Evolutionary conservation across 1,140 invertebrate species (phyloP).

Genomic region (Heliconius melpomene): DNA sequence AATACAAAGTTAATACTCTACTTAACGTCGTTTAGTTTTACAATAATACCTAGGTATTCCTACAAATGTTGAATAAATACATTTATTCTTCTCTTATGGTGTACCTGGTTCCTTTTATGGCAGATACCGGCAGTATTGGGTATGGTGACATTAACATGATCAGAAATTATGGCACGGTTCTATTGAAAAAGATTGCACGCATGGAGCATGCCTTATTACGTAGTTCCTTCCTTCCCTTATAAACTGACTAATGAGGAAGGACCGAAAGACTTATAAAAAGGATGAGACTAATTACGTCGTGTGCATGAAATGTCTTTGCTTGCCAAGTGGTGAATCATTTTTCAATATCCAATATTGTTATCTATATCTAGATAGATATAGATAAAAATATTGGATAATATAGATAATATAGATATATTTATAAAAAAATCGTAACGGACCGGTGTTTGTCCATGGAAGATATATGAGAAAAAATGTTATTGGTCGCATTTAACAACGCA

Average conservation of each 20-base stretch:
- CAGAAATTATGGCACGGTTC: slow-evolving; percentile 45
- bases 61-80: slow-evolving; percentile 15
- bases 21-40: neutral
- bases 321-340: slow-evolving; percentile 16
- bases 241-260: slow-evolving; percentile 39
- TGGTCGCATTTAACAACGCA: too few species aligned
- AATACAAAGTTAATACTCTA: neutral
- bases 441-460: too few species aligned
- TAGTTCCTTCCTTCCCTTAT: slow-evolving; percentile 47
- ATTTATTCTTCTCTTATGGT: slow-evolving; percentile 24
- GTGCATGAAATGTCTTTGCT: slow-evolving; percentile 29
- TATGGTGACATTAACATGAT: slow-evolving; percentile 55
- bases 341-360: neutral
- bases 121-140: slow-evolving; percentile 28
- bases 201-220: slow-evolving; percentile 51
- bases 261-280: slow-evolving; percentile 39
- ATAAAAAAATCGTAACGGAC: too few species aligned
- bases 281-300: slow-evolving; percentile 38
- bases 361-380: too few species aligned
- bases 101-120: slow-evolving; percentile 24
- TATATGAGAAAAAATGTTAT: too few species aligned
- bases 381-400: too few species aligned
- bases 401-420: too few species aligned
- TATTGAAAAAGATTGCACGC: slow-evolving; percentile 57
- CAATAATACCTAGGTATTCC: neutral